phyloP scores from a whole-genome alignment of 2,888 invertebrate species.

The Pachymerium ferrugineum region DNA sequence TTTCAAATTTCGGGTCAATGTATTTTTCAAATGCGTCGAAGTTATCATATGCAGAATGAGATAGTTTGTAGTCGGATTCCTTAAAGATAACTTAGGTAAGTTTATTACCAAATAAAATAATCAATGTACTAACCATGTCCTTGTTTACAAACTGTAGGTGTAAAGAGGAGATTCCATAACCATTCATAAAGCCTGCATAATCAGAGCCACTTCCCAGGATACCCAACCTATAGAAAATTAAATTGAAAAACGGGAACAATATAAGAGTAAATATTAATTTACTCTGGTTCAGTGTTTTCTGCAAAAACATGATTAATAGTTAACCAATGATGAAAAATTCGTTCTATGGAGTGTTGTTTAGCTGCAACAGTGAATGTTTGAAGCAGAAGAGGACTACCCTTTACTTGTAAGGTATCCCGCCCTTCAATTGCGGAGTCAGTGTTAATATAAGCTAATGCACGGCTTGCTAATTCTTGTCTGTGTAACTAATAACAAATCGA shows the following conservation, averaged over 20 bases:
- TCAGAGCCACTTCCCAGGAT: conserved; percentile 36
- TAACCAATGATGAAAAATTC: background rate
- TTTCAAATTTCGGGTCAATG: conserved; percentile 44
- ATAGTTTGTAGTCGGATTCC: conserved; percentile 43
- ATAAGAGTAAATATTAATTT: background rate
- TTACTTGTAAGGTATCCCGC: conserved; percentile 38
- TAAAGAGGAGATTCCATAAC: conserved; percentile 36
- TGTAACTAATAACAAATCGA: conserved; percentile 35
- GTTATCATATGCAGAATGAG: conserved; percentile 46
- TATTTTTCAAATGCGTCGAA: conserved; percentile 43
- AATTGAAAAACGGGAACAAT: background rate
- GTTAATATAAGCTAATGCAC: conserved; percentile 41
- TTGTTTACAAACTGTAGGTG: conserved; percentile 36
- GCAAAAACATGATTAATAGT: background rate
- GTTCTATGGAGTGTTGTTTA: conserved; percentile 41
- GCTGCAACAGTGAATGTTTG: conserved; percentile 46
- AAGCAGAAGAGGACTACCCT: conserved; percentile 44
- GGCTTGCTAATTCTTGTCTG: conserved; percentile 39
- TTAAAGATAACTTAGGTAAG: background rate
- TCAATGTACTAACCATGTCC: conserved; percentile 33
- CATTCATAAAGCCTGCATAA: conserved; percentile 36
- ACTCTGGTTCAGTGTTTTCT: background rate
- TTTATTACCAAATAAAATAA: background rate
- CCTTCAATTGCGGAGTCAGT: conserved; percentile 39
- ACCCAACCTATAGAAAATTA: conserved; percentile 33